Evolutionary conservation across 2,888 invertebrate genomes (phyloP).

Genomic region (Norana najaformis): DNA sequence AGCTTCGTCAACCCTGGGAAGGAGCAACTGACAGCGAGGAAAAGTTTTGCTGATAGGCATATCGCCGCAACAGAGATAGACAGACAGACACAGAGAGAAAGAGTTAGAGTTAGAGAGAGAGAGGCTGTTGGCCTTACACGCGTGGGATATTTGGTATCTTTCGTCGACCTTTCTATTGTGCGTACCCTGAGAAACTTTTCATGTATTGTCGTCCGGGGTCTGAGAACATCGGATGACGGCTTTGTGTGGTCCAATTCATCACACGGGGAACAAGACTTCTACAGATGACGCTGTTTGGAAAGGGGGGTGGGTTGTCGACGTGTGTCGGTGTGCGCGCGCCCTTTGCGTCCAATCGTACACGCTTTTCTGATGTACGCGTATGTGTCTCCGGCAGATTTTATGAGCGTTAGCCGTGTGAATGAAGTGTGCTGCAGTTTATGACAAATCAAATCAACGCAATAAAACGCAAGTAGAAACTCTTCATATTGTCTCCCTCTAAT

Average conservation of each 20-base stretch:
- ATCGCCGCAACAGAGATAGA: no score
- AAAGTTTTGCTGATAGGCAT: background rate
- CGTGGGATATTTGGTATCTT: background rate
- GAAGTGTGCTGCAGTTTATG: background rate
- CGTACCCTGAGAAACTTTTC: background rate
- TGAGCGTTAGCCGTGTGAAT: background rate
- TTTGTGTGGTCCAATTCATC: constrained; percentile 15
- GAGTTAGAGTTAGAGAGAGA: no score
- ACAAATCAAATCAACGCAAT: no score
- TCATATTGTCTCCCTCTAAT: no score
- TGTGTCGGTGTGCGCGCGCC: background rate
- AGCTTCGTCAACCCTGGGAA: background rate
- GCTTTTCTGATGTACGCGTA: background rate
- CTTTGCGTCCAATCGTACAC: background rate
- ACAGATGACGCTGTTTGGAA: background rate
- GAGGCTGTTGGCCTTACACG: background rate
- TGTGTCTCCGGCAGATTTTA: background rate
- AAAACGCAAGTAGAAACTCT: background rate
- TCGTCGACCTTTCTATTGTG: background rate
- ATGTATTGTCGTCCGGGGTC: background rate
- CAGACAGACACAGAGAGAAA: no score
- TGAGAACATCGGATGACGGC: background rate
- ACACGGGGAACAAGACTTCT: background rate
- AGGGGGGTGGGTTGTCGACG: background rate
- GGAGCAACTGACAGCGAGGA: background rate